Evolutionary conservation across 2,888 invertebrate species (phyloP).

Genomic region (Monoplex corrugatus): DNA sequence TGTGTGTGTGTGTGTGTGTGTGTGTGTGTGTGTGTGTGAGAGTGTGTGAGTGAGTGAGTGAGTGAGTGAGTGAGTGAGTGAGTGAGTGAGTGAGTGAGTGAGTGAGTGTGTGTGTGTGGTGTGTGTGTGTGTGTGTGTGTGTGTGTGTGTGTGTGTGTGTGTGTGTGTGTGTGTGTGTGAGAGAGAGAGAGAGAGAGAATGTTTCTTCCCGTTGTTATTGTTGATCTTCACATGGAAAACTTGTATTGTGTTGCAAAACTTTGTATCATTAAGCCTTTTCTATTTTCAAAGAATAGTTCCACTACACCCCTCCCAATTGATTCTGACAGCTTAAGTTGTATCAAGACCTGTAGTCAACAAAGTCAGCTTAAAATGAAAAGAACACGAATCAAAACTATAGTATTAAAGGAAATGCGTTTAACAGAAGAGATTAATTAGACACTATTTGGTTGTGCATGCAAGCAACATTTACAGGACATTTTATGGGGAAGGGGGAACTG

Average conservation of each 20-base stretch:
- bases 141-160: constrained; percentile 6
- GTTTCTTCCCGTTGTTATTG: neutral
- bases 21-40: constrained; percentile 27
- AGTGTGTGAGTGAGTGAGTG: constrained; percentile 17
- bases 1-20: constrained; percentile 13
- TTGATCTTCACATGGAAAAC: neutral
- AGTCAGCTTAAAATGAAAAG: too few relatives aligned
- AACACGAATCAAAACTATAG: too few relatives aligned
- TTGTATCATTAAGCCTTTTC: neutral
- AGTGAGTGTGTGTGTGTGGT: neutral
- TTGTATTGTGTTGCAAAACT: neutral
- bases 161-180: neutral
- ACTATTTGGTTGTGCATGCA: too few relatives aligned
- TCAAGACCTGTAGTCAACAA: too few relatives aligned
- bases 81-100: neutral
- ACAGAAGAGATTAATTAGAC: too few relatives aligned
- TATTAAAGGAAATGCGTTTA: too few relatives aligned
- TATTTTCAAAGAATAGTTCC: too few relatives aligned
- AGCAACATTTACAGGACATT: too few relatives aligned
- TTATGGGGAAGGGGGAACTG: too few relatives aligned
- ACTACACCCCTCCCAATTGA: too few relatives aligned
- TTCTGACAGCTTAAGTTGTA: too few relatives aligned
- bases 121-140: neutral
- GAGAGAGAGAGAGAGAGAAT: neutral
- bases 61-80: constrained; percentile 19